phyloP scores from a whole-genome alignment of 2,888 invertebrate genomes.

The Drosophila eohydei region DNA sequence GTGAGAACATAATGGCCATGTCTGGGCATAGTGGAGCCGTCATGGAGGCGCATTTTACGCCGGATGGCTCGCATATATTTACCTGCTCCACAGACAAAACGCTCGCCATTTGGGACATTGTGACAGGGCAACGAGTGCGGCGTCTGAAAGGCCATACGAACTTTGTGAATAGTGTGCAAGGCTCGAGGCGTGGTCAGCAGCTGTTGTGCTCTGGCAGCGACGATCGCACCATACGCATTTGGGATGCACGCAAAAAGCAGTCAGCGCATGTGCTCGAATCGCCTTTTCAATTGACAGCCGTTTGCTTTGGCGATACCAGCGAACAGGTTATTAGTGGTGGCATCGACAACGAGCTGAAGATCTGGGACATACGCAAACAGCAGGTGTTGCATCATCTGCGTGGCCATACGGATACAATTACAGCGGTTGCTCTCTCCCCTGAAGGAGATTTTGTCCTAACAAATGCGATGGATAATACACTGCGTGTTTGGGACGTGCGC shows the following conservation, averaged over 20 bases:
- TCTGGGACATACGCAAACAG: slow-evolving; percentile 96
- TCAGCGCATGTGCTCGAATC: slow-evolving; percentile 90
- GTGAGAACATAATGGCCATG: slow-evolving; percentile 97
- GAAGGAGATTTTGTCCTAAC: slow-evolving; percentile 94
- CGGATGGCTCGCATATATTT: slow-evolving; percentile 93
- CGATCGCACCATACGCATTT: slow-evolving; percentile 95
- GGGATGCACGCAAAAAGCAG: slow-evolving; percentile 96
- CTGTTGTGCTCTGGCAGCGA: slow-evolving; percentile 97
- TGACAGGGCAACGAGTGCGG: slow-evolving; percentile 94
- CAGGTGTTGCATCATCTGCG: slow-evolving; percentile 92
- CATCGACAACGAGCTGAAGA: slow-evolving; percentile 98
- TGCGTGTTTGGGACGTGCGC: slow-evolving; percentile 98
- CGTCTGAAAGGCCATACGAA: slow-evolving; percentile 93
- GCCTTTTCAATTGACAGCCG: slow-evolving; percentile 92
- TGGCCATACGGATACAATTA: slow-evolving; percentile 98
- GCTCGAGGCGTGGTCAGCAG: slow-evolving; percentile 92
- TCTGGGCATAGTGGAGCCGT: slow-evolving; percentile 97
- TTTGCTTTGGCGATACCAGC: slow-evolving; percentile 97
- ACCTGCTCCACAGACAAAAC: slow-evolving; percentile 98
- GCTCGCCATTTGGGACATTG: slow-evolving; percentile 97
- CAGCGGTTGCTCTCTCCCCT: slow-evolving; percentile 89
- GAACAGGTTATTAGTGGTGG: slow-evolving; percentile 98
- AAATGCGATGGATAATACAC: slow-evolving; percentile 98
- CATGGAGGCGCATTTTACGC: slow-evolving; percentile 95
- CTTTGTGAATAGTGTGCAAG: slow-evolving; percentile 91